A percentile compares a stretch with the other conserved stretches of the same genome.
Evolutionary conservation across 2,113 vertebrate genomes (phyloP).

Genomic region (Nansenia antarctica): DNA sequence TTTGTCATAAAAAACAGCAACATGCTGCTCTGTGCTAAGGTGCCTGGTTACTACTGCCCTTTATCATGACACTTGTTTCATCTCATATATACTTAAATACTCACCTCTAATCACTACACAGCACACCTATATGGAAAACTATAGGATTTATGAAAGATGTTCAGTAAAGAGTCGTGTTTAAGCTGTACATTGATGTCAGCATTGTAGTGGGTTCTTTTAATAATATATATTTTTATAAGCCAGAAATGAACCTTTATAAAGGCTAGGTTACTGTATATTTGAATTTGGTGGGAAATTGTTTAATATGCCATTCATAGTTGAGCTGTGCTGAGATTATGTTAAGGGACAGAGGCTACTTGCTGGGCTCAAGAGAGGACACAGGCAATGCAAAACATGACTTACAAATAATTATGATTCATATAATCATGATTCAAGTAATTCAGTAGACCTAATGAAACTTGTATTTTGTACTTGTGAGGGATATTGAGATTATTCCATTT

Average conservation of each 20-base stretch:
- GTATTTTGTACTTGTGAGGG: not conserved
- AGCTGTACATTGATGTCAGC: not conserved
- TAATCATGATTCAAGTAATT: too few relatives aligned
- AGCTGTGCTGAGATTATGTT: not conserved
- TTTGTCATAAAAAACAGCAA: conserved; percentile 31
- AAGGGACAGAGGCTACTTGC: not conserved
- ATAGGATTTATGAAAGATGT: conserved; percentile 3
- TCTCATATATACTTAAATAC: too few relatives aligned
- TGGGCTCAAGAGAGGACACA: conserved; percentile 4
- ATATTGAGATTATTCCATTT: not conserved
- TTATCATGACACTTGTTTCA: not conserved
- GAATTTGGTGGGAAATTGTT: not conserved
- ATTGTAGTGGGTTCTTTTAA: not conserved
- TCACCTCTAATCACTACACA: too few relatives aligned
- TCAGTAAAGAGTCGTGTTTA: not conserved
- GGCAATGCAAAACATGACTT: conserved; percentile 17
- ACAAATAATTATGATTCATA: conserved; percentile 21
- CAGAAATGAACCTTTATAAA: too few relatives aligned
- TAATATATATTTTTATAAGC: not conserved
- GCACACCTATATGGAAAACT: not conserved
- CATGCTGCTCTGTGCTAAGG: conserved; percentile 23
- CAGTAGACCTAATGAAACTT: not conserved
- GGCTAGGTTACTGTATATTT: not conserved
- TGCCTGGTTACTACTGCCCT: not conserved
- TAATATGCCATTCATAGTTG: not conserved